Evolutionary conservation across 1,140 invertebrate genomes (phyloP), one percentile per base, ranked within the genome.

Genomic region (Drosophila pachea): DNA sequence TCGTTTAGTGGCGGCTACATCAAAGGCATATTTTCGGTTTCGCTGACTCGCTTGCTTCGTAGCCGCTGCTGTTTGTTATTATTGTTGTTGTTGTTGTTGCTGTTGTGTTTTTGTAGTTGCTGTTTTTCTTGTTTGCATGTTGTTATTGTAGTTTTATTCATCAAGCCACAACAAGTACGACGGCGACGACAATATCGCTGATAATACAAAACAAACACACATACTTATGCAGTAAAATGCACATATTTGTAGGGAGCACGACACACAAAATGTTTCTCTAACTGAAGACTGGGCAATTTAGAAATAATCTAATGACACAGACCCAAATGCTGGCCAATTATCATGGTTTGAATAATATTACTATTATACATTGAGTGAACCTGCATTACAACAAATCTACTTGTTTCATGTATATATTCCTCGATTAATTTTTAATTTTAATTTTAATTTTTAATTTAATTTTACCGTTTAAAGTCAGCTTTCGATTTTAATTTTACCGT

Each of bases 21-120:
- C 82, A 86, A 86, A 86, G 75, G 69, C 64, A 70, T 73, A 65
- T 81, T 77, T 81, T 82, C 54, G 60, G 74, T 86, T 86, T 78
- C 45, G 68, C 63, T 78, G 79, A 73, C 62, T 74, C 59, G 64
- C 45, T 78, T 79, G 68, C 66, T 67, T 59, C 82, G 58, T 74
- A 70, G 52, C 56, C 55, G 65, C 48, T 72, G 58, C 62, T 62
- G 67, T 66, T 74, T 73, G 72, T 69, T 73, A 48, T 76, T 78
- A 47, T 72, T 76, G 54, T 73, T 64, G 45, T 76, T 63, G 40
- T 62, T 76, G 66, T 67, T 65, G 42, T 16, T 63, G 42, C 33
- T 59, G 50, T 61, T 56, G 14, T 56, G 38, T 4, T n/a, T 6
- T 9, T 8, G 38, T n/a, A n/a, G 12, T 29, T 9, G 22, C 11